A percentile compares a stretch with the other conserved stretches of the same genome.
These are phyloP conservation scores for Myocastor coypus DNA, from an alignment of 2,113 vertebrate genomes.

Conservation along the genomic window DNA sequence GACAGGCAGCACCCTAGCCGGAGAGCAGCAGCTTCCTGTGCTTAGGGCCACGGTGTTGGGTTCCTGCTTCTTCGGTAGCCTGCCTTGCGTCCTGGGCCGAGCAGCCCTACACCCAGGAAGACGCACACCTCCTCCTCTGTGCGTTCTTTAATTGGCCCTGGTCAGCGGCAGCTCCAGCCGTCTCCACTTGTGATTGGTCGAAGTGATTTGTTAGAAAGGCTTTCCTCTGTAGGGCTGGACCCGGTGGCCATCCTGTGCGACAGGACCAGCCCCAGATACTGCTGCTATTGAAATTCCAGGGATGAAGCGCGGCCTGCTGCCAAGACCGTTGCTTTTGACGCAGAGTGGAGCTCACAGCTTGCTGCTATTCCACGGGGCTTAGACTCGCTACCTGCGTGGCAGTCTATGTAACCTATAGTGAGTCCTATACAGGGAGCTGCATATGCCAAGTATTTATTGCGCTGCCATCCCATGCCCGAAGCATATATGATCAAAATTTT, in stretches of 20 bases:
- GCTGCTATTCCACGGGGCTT: neutral
- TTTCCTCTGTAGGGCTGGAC: slow-evolving; percentile 26
- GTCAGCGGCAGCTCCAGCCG: slow-evolving; percentile 21
- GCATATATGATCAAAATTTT: neutral
- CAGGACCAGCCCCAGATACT: neutral
- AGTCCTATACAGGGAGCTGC: neutral
- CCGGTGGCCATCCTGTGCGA: slow-evolving; percentile 6
- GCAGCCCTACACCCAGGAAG: neutral
- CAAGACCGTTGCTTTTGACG: neutral
- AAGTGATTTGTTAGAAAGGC: slow-evolving; percentile 84
- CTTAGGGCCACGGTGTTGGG: neutral
- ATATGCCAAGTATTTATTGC: neutral
- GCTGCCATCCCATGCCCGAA: neutral
- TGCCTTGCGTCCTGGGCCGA: neutral
- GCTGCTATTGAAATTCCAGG: slow-evolving; percentile 15
- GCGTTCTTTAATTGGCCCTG: slow-evolving; percentile 66
- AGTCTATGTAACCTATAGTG: neutral
- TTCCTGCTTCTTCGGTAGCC: slow-evolving; percentile 30
- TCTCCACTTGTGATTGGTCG: slow-evolving; percentile 83
- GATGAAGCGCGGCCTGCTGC: neutral
- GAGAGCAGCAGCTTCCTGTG: neutral
- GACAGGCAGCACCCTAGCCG: neutral
- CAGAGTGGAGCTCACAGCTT: neutral
- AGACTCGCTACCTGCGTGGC: neutral
- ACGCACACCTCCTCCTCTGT: neutral